These are phyloP conservation scores for Nibea coibor DNA, from an alignment of 2,113 vertebrate genomes.

Conservation along the genomic window DNA sequence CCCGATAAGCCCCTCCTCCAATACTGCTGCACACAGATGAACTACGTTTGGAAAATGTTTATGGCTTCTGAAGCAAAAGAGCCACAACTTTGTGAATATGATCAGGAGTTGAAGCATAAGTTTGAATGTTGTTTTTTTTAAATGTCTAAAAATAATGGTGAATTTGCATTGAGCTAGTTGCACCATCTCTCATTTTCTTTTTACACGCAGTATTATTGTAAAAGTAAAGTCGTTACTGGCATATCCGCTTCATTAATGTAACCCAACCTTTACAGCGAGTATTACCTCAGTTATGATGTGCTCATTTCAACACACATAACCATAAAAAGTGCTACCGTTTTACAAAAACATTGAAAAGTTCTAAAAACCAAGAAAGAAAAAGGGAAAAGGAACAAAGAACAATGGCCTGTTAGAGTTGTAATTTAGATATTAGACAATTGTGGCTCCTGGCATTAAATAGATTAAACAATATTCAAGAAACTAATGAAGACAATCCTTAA, in stretches of 20 bases:
- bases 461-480: conserved; percentile 15
- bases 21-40: conserved; percentile 54
- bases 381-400: neutral
- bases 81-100: conserved; percentile 27
- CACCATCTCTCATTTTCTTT: neutral
- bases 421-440: conserved; percentile 1
- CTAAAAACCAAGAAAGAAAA: neutral
- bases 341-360: neutral
- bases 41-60: conserved; percentile 43
- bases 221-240: neutral
- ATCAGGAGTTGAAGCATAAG: conserved; percentile 1
- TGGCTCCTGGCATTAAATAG: neutral
- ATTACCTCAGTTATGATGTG: neutral
- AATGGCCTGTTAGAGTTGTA: neutral
- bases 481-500: neutral
- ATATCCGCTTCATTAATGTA: neutral
- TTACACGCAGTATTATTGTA: neutral
- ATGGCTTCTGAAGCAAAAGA: conserved; percentile 40
- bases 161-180: neutral
- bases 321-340: neutral
- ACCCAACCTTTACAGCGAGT: neutral
- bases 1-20: conserved; percentile 27
- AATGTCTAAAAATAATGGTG: neutral
- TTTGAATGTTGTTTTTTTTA: no score
- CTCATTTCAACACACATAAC: neutral